Conservation (phyloP, 2,797 vertebrate genomes). For the Channallabes apus region DNA sequence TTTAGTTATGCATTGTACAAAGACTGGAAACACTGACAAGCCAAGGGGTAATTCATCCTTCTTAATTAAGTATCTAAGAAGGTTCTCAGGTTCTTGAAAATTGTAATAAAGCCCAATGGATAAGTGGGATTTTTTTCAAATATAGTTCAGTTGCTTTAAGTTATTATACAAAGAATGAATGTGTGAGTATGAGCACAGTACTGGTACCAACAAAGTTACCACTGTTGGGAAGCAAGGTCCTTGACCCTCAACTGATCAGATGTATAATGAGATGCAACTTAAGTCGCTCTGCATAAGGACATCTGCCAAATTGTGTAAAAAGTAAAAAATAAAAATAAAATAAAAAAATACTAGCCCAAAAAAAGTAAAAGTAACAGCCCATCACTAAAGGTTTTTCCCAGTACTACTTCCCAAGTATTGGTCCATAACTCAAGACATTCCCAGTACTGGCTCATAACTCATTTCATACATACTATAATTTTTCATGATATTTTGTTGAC, state of each 20-base stretch:
- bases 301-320: too few species aligned
- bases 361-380: background rate
- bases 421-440: background rate
- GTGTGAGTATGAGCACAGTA: too few species aligned
- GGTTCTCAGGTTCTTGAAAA: background rate
- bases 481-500: background rate
- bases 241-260: too few species aligned
- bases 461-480: background rate
- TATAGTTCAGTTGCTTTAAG: background rate
- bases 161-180: background rate
- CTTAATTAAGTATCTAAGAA: background rate
- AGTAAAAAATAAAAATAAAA: too few species aligned
- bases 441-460: background rate
- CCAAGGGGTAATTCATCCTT: background rate
- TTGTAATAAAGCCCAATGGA: background rate
- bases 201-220: too few species aligned
- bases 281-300: too few species aligned
- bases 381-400: background rate
- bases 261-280: too few species aligned
- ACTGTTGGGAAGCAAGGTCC: too few species aligned
- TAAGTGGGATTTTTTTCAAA: background rate
- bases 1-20: background rate
- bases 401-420: background rate
- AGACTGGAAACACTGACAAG: background rate
- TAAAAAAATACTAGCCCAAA: too few species aligned